These are phyloP conservation scores for Aspiorhynchus laticeps DNA, from an alignment of 2,113 vertebrate genomes.

Conservation along the genomic window DNA sequence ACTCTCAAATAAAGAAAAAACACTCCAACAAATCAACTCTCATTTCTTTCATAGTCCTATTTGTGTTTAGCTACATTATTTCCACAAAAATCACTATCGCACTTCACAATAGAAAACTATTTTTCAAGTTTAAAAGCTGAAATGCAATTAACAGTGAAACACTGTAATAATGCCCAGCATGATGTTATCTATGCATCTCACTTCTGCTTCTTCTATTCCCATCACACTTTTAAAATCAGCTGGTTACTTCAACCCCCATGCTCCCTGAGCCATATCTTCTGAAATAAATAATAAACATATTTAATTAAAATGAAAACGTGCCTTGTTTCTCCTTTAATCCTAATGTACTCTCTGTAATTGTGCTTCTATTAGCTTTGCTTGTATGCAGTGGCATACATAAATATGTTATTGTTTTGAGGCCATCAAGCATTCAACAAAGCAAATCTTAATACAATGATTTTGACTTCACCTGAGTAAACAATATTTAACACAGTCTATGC, in stretches of 20 bases:
- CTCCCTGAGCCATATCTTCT: slow-evolving; percentile 48
- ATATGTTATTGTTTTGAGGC: slow-evolving; percentile 71
- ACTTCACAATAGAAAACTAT: not conserved
- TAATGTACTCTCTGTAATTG: slow-evolving; percentile 78
- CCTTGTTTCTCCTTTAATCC: slow-evolving; percentile 74
- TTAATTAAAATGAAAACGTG: slow-evolving; percentile 78
- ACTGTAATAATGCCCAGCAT: slow-evolving; percentile 6
- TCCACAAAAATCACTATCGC: not conserved
- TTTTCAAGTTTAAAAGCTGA: slow-evolving; percentile 10
- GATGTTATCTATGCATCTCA: slow-evolving; percentile 14
- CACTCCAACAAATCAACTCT: slow-evolving; percentile 13
- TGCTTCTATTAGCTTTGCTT: slow-evolving; percentile 70
- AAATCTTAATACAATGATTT: slow-evolving; percentile 67
- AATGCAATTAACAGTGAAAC: slow-evolving; percentile 10
- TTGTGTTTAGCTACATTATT: not conserved
- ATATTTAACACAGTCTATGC: not conserved
- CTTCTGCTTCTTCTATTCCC: slow-evolving; percentile 17
- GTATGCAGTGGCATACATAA: slow-evolving; percentile 72
- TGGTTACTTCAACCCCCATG: slow-evolving; percentile 49
- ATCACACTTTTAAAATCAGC: slow-evolving; percentile 54
- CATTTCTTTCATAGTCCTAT: not conserved
- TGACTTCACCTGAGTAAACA: slow-evolving; percentile 54
- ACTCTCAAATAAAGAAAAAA: too few relatives aligned
- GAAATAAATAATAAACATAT: slow-evolving; percentile 79
- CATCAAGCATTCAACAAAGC: slow-evolving; percentile 70